Evolutionary conservation across 2,888 invertebrate genomes (phyloP).

Genomic region (Oegoconia quadripuncta): DNA sequence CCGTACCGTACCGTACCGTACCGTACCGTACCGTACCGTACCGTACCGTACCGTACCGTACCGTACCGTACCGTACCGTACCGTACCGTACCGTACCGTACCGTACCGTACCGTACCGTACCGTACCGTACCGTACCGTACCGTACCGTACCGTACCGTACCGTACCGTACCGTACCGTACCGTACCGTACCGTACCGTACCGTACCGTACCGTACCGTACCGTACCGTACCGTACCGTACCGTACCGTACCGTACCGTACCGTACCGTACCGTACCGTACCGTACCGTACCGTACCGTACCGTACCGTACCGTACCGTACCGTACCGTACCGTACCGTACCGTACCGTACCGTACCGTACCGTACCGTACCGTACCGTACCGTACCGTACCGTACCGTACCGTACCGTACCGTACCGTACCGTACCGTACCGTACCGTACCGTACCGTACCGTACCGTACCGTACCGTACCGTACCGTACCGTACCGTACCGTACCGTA

Average conservation of each 20-base stretch:
- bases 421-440: not conserved
- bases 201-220: conserved; percentile 4
- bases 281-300: conserved; percentile 4
- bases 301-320: conserved; percentile 2
- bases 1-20: conserved; percentile 3
- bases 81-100: conserved; percentile 2
- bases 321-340: conserved; percentile 3
- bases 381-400: conserved; percentile 4
- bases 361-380: conserved; percentile 3
- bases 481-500: not conserved
- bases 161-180: conserved; percentile 3
- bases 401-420: conserved; percentile 1
- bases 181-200: conserved; percentile 3
- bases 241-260: conserved; percentile 1
- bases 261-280: not conserved
- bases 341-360: conserved; percentile 4
- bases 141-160: conserved; percentile 2
- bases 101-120: conserved; percentile 1
- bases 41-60: conserved; percentile 2
- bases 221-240: conserved; percentile 2
- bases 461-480: not conserved
- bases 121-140: conserved; percentile 2
- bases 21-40: conserved; percentile 3
- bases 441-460: conserved; percentile 1
- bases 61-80: conserved; percentile 2